Conservation (phyloP, 2,797 vertebrate species). For the Hyperoplus immaculatus region DNA sequence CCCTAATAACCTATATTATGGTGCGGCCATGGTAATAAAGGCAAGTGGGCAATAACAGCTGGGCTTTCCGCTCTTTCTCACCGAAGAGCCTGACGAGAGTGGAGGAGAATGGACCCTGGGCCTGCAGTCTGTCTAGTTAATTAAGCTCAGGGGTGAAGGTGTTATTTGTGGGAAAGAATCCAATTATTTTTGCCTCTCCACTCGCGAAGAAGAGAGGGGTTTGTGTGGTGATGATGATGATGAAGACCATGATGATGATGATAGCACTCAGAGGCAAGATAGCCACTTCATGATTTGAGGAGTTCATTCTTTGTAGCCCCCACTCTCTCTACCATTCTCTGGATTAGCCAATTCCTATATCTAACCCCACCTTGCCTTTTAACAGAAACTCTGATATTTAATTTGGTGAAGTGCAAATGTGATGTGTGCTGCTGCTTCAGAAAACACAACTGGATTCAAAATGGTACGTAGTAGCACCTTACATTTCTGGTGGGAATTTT, state of each 20-base stretch:
- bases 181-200: slow-evolving; percentile 89
- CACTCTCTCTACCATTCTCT: slow-evolving; percentile 26
- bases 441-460: slow-evolving; percentile 1
- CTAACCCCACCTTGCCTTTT: slow-evolving; percentile 63
- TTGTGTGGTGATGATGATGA: slow-evolving; percentile 76
- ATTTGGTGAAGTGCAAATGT: slow-evolving; percentile 64
- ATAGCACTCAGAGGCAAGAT: slow-evolving; percentile 82
- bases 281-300: slow-evolving; percentile 85
- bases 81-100: slow-evolving; percentile 59
- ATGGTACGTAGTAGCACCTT: no score
- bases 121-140: slow-evolving; percentile 86
- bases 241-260: slow-evolving; percentile 80
- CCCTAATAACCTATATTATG: slow-evolving; percentile 81
- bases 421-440: slow-evolving; percentile 41
- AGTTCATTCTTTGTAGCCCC: slow-evolving; percentile 76
- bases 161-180: slow-evolving; percentile 92
- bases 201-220: slow-evolving; percentile 72
- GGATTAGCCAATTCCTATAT: slow-evolving; percentile 76
- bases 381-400: slow-evolving; percentile 69
- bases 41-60: slow-evolving; percentile 82
- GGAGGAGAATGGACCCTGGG: slow-evolving; percentile 79
- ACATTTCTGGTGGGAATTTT: slow-evolving; percentile 72
- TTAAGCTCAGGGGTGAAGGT: slow-evolving; percentile 90
- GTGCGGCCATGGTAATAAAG: slow-evolving; percentile 80
- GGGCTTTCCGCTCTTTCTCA: slow-evolving; percentile 76